phyloP scores from a whole-genome alignment of 2,797 vertebrate genomes.

The Cyprinodon diabolis region DNA sequence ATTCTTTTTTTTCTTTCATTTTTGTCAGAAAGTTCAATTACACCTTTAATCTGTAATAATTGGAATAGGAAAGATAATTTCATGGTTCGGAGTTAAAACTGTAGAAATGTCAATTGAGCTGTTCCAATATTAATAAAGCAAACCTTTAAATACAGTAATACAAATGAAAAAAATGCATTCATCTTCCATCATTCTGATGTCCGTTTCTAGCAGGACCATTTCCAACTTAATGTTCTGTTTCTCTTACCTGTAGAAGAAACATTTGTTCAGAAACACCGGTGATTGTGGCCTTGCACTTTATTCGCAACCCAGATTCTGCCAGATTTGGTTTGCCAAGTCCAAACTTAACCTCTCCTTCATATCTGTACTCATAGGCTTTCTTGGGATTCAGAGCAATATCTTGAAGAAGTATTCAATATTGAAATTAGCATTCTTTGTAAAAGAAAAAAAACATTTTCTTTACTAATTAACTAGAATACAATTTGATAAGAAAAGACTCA shows the following conservation, averaged over 20 bases:
- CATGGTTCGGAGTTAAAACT: too few species aligned
- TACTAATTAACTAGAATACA: background rate
- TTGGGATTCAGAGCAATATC: constrained; percentile 71
- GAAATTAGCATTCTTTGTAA: background rate
- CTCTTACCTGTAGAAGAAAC: constrained; percentile 82
- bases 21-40: too few species aligned
- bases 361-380: constrained; percentile 81
- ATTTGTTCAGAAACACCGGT: constrained; percentile 70
- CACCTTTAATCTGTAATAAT: too few species aligned
- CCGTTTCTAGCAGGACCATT: background rate
- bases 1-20: too few species aligned
- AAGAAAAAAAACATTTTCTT: background rate
- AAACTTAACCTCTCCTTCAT: constrained; percentile 74
- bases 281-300: constrained; percentile 83
- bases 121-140: too few species aligned
- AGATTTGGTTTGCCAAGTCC: constrained; percentile 77
- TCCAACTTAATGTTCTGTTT: too few species aligned
- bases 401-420: constrained; percentile 45
- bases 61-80: too few species aligned
- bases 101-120: background rate
- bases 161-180: background rate
- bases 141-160: background rate
- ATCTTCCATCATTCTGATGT: too few species aligned
- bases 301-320: constrained; percentile 78
- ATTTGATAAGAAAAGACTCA: constrained; percentile 56